phyloP scores from a whole-genome alignment of 1,140 invertebrate species.

The Drosophila orosa region DNA sequence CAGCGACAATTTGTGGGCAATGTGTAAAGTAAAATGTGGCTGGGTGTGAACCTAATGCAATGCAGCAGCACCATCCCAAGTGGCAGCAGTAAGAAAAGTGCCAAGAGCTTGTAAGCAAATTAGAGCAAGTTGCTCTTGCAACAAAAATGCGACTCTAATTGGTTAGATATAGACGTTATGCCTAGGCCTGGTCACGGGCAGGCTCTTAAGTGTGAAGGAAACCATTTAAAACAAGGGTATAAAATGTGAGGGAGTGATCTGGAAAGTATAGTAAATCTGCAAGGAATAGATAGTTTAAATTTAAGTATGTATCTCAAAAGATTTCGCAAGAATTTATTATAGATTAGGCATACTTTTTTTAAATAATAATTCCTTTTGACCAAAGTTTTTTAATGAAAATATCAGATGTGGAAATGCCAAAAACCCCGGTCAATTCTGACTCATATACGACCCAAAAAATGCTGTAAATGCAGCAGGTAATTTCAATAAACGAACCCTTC shows the following conservation, averaged over 20 bases:
- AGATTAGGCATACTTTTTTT: neutral
- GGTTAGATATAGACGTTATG: conserved; percentile 67
- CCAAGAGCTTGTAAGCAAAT: conserved; percentile 72
- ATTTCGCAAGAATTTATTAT: neutral
- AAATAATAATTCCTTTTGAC: too few relatives aligned
- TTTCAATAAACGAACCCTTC: conserved; percentile 65
- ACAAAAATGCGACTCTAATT: conserved; percentile 50
- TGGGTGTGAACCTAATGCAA: conserved; percentile 79
- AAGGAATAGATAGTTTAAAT: neutral
- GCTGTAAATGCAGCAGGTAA: conserved; percentile 41
- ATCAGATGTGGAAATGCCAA: neutral
- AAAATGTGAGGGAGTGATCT: neutral
- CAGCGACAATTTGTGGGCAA: conserved; percentile 78
- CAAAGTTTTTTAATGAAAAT: neutral
- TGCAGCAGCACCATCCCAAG: conserved; percentile 21
- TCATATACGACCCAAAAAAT: conserved; percentile 1
- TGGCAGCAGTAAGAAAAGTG: conserved; percentile 17
- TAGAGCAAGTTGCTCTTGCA: conserved; percentile 60
- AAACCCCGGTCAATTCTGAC: neutral
- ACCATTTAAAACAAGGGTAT: neutral
- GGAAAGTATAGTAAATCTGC: neutral
- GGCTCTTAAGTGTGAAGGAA: neutral
- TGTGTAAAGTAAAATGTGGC: conserved; percentile 78
- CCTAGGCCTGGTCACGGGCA: conserved; percentile 19
- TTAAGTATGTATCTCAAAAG: neutral